phyloP scores from a whole-genome alignment of 92 coral and sea anemone genomes.

The Scolanthus callimorphus region DNA sequence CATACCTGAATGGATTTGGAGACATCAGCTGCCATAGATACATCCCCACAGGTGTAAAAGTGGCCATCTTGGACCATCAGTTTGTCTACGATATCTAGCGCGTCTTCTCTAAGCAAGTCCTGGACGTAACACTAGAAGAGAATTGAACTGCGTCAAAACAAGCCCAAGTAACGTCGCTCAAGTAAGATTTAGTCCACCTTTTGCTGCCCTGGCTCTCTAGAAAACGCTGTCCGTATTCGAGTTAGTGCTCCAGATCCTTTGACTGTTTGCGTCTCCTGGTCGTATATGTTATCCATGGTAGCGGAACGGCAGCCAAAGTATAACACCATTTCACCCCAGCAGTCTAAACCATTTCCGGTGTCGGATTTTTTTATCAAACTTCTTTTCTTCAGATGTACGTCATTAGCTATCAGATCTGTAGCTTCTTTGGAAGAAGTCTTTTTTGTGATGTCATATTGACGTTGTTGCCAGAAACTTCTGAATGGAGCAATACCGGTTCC shows the following conservation, averaged over 20 bases:
- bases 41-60: constrained; percentile 97
- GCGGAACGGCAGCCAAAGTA: constrained; percentile 94
- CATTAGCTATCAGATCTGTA: background rate
- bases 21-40: constrained; percentile 96
- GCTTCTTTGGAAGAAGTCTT: background rate
- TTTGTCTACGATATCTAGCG: constrained; percentile 75
- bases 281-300: constrained; percentile 77
- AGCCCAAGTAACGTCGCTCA: too few species aligned
- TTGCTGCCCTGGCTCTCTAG: constrained; percentile 81
- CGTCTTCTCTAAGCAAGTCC: constrained; percentile 74
- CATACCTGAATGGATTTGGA: constrained; percentile 84
- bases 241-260: constrained; percentile 62
- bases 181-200: too few species aligned
- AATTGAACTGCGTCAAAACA: too few species aligned
- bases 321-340: constrained; percentile 81
- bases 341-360: background rate
- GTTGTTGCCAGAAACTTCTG: constrained; percentile 99
- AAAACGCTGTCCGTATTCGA: constrained; percentile 72
- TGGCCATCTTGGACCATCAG: constrained; percentile 72
- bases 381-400: too few species aligned
- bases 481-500: constrained; percentile 99
- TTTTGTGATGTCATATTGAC: constrained; percentile 58
- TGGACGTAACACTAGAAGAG: constrained; percentile 75
- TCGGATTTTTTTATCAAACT: too few species aligned
- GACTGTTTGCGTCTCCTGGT: constrained; percentile 65